Conservation (phyloP, 2,888 invertebrate genomes). For the Melieria picta region DNA sequence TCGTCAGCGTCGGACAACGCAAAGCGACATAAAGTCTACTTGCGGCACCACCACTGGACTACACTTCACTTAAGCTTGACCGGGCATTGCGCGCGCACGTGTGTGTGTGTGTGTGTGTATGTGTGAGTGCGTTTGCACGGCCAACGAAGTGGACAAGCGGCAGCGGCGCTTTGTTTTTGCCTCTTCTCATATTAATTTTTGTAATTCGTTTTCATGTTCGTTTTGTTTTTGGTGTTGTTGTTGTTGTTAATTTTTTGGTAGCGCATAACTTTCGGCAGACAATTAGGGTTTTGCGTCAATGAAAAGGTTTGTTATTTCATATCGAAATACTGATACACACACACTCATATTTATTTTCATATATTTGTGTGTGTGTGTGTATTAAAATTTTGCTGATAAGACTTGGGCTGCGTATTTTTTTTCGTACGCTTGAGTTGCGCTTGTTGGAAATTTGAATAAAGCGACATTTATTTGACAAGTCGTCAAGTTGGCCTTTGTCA, state of each 20-base stretch:
- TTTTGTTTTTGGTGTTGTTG: background rate
- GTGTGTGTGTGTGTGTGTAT: background rate
- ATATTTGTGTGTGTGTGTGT: too few species aligned
- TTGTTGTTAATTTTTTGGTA: background rate
- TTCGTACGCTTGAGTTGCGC: background rate
- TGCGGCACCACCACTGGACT: background rate
- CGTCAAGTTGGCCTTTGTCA: slow-evolving; percentile 47
- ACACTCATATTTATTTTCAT: too few species aligned
- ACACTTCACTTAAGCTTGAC: too few species aligned
- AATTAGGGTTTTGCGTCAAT: slow-evolving; percentile 46
- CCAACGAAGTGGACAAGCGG: slow-evolving; percentile 43
- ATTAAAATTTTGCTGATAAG: too few species aligned
- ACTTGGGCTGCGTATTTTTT: slow-evolving; percentile 3
- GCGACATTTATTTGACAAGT: slow-evolving; percentile 61
- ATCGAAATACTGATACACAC: background rate
- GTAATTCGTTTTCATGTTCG: slow-evolving; percentile 7
- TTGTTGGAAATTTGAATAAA: slow-evolving; percentile 58
- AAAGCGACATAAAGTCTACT: slow-evolving; percentile 54
- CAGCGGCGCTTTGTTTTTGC: slow-evolving; percentile 16
- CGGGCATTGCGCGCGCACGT: background rate
- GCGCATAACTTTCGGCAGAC: slow-evolving; percentile 44
- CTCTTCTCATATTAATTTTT: slow-evolving; percentile 16
- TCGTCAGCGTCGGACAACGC: background rate
- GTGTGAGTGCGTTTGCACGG: slow-evolving; percentile 50
- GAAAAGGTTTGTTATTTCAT: slow-evolving; percentile 9